phyloP scores from a whole-genome alignment of 2,113 vertebrate species.

The Noturus placidus region DNA sequence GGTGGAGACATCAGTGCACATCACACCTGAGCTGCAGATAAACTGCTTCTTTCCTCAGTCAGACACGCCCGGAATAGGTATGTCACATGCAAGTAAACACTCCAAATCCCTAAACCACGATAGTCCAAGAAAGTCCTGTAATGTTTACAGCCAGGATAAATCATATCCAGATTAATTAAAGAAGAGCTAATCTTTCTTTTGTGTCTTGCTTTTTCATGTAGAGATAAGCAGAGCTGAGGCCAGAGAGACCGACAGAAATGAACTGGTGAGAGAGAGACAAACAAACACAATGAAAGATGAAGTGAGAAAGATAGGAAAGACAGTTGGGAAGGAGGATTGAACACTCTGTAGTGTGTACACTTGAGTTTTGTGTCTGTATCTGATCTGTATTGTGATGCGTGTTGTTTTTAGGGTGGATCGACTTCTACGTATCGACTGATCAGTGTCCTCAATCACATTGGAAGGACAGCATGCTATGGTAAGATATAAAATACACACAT shows the following conservation, averaged over 20 bases:
- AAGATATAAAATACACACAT: not conserved
- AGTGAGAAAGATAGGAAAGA: not conserved
- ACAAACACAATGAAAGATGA: not conserved
- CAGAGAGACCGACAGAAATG: no score
- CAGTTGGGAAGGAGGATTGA: not conserved
- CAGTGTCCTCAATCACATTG: conserved; percentile 4
- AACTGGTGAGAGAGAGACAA: not conserved
- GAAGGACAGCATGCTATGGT: not conserved
- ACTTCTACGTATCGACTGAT: not conserved
- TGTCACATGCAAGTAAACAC: not conserved
- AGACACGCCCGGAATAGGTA: not conserved
- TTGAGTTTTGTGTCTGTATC: not conserved
- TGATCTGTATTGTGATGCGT: not conserved
- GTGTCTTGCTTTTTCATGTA: no score
- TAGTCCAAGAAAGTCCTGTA: not conserved
- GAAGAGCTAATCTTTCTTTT: no score
- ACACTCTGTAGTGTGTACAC: not conserved
- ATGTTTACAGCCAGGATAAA: not conserved
- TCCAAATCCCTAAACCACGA: not conserved
- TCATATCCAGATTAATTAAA: not conserved
- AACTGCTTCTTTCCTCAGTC: not conserved
- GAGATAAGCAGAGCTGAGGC: no score
- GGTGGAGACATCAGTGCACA: not conserved
- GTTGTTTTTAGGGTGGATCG: not conserved
- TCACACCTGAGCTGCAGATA: not conserved